A percentile compares a stretch with the other conserved stretches of the same genome.
Evolutionary conservation across 2,113 vertebrate genomes (phyloP).

Genomic region (Tympanuchus pallidicinctus): DNA sequence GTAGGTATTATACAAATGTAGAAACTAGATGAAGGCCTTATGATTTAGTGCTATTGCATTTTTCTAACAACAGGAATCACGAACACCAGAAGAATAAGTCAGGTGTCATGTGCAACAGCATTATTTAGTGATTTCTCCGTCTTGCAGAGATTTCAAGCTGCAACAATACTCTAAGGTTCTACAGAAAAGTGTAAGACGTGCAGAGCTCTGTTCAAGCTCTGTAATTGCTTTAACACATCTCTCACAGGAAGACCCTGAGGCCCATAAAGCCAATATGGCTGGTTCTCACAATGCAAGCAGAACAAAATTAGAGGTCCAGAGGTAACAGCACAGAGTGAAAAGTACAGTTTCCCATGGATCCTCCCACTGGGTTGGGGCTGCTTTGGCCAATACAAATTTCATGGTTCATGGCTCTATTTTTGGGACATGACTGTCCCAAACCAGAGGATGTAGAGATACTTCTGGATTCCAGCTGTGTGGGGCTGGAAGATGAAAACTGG

Average conservation of each 20-base stretch:
- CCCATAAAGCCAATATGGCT: neutral
- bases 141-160: neutral
- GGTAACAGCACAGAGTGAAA: rapidly evolving
- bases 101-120: neutral
- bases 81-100: neutral
- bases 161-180: neutral
- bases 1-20: neutral
- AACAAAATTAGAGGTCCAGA: neutral
- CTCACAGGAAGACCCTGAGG: neutral
- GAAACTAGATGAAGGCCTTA: neutral
- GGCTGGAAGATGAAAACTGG: rapidly evolving
- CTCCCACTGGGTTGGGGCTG: rapidly evolving
- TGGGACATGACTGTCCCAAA: neutral
- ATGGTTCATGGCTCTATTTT: rapidly evolving
- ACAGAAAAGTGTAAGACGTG: neutral
- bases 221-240: neutral
- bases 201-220: neutral
- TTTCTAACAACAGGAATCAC: neutral
- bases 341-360: neutral
- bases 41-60: neutral
- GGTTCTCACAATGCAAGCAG: neutral
- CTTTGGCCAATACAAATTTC: neutral
- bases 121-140: neutral
- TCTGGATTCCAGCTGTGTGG: neutral
- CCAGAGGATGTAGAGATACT: neutral